Percentiles rank a stretch among this genome's conserved stretches.
These are phyloP conservation scores for Cordilura impudica DNA, from an alignment of 2,888 invertebrate species.

Conservation along the genomic window DNA sequence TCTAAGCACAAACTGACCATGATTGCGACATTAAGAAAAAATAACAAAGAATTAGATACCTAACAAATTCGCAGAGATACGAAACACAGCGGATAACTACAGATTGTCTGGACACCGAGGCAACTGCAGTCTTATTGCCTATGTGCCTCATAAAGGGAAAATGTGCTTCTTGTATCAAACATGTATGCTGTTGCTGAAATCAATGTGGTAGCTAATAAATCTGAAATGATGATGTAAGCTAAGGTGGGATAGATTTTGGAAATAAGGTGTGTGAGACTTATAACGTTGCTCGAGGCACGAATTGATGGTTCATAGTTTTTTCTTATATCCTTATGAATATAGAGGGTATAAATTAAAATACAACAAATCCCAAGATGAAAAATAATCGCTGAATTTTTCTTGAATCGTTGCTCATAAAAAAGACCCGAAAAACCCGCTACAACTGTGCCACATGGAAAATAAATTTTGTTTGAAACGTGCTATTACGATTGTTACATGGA, in stretches of 20 bases:
- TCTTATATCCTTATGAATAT: background rate
- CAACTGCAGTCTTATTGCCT: background rate
- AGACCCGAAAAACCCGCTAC: too few relatives aligned
- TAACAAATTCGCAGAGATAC: constrained; percentile 38
- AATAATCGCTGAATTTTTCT: background rate
- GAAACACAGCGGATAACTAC: constrained; percentile 17
- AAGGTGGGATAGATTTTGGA: background rate
- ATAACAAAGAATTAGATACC: background rate
- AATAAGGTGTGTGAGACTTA: too few relatives aligned
- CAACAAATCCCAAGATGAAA: background rate
- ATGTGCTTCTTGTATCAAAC: background rate
- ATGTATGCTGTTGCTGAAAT: background rate
- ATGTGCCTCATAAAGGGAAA: background rate
- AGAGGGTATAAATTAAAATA: background rate
- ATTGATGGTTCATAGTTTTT: background rate
- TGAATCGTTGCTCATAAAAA: background rate
- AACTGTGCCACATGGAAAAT: too few relatives aligned
- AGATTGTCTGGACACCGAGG: constrained; percentile 9
- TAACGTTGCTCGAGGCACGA: background rate
- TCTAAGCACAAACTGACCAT: background rate
- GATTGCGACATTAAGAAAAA: constrained; percentile 28
- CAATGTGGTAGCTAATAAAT: background rate
- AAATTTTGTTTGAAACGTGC: too few relatives aligned
- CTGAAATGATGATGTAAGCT: background rate
- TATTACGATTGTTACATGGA: too few relatives aligned